Base-by-base conservation (phyloP, 2,797 vertebrate species). In the Coreius guichenoti region DNA sequence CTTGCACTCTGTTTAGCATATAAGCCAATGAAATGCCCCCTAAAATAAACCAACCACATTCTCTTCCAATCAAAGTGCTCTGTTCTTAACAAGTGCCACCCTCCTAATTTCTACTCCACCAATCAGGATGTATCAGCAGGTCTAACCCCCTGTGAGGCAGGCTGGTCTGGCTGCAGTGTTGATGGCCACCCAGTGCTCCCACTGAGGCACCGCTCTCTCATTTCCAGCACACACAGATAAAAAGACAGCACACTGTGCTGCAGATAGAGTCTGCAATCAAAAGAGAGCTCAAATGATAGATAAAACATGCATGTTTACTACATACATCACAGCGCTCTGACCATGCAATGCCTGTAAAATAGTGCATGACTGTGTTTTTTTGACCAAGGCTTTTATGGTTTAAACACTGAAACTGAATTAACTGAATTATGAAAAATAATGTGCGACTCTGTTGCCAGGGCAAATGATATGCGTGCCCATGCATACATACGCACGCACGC, bases 211-310 rank as follows among this genome's bases (percentile, higher is more conserved):
- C 63, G 43, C 80, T 74, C 83, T 80, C 81, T 89, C 87, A 88
- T 89, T 90, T 89, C 78, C 74, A 88, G 80, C 73, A 88, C 39
- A 87, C 65, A 43, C 81, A 86, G 85, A 89, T 82, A 88, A 80
- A 90, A 74, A 85, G 47, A 80, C 49, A 45, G 67, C 85, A 85
- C 87, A 89, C 87, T 77, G 73, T 86, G 87, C 81, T 80, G 73
- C 74, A 56, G 86, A 79, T 87, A 88, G 77, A 87, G 70, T 83
- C 87, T 86, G 86, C 90, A 90, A 90, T 87, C 86, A 90, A 88
- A 88, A 72, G 69, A 84, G 81, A 82, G 74, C 33, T 84, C 72
- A 86, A 88, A 86, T 82, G 73, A 84, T 84, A 79, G 81, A 84
- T 84, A 79, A 81, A 86, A 85, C 54, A 86, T 88, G 81, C 83